Evolutionary conservation across 2,797 vertebrate species (phyloP).

Genomic region (Malurus splendens): DNA sequence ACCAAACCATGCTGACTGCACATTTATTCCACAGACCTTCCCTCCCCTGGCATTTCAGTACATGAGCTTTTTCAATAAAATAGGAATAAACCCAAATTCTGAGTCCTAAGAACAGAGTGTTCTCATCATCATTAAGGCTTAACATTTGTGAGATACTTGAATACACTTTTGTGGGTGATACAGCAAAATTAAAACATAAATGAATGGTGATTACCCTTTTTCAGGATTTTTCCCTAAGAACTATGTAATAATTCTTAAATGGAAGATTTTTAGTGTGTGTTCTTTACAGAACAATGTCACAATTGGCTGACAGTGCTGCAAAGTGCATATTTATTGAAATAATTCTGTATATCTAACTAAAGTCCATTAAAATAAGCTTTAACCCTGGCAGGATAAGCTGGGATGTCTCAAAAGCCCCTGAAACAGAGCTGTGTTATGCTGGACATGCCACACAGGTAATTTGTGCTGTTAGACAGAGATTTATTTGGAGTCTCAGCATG

Average conservation of each 20-base stretch:
- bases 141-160: not conserved
- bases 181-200: not conserved
- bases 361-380: not conserved
- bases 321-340: not conserved
- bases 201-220: not conserved
- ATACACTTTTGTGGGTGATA: not conserved
- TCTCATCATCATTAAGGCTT: not conserved
- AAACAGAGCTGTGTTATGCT: not conserved
- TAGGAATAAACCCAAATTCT: not conserved
- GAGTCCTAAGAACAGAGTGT: not conserved
- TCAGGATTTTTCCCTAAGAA: not conserved
- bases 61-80: not conserved
- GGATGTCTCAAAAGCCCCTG: not conserved
- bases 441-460: rapidly evolving
- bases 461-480: not conserved
- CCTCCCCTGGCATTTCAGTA: not conserved
- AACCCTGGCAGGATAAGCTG: not conserved
- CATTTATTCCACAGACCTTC: not conserved
- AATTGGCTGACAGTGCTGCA: not conserved
- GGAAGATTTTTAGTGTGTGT: not conserved
- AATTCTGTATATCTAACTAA: not conserved
- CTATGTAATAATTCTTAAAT: not conserved
- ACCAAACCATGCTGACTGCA: not conserved
- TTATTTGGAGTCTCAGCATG: not conserved
- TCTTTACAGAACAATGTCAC: not conserved